Evolutionary conservation across 2,888 invertebrate species (phyloP), one percentile per base, ranked within the genome.

Genomic region (Thymelicus lineola): DNA sequence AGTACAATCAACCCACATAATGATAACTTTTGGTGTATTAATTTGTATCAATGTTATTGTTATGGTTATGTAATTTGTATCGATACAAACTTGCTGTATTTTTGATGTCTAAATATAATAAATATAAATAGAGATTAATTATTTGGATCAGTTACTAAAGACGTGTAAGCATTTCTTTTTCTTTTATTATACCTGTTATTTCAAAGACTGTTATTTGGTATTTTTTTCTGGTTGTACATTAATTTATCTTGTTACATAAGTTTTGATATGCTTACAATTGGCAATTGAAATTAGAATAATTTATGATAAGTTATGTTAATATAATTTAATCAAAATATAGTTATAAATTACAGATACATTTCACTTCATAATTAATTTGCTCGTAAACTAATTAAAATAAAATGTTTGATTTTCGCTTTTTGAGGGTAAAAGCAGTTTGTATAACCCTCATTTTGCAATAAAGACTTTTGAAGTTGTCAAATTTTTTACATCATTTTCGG

Each of bases 81-180:
- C n/a, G n/a, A n/a, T n/a, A n/a, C n/a, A n/a, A n/a, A n/a, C n/a
- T n/a, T n/a, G n/a, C n/a, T n/a, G n/a, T n/a, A n/a, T n/a, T n/a
- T n/a, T n/a, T n/a, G n/a, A n/a, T n/a, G n/a, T n/a, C n/a, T n/a
- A n/a, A n/a, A n/a, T n/a, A 36, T 36, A 36, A 4, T 36, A 36
- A 36, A 36, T 36, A 36, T 4, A 6, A 36, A 36, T 36, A 36
- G 4, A 38, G 10, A 38, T 38, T 38, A 38, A 38, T 7, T 38
- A 38, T 38, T 38, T 6, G 5, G 0, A 28, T 38, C 10, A 12
- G 42, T 42, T 1, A 42, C 42, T 12, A 42, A 12, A 50, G 2
- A 48, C 15, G 48, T 50, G 48, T 50, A 17, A 50, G 48, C 48
- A 50, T 50, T 17, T 50, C 48, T 50, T 17, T 42, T 42, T 42